Base-by-base conservation (phyloP, 1,140 invertebrate genomes). In the Drosophila littoralis region DNA sequence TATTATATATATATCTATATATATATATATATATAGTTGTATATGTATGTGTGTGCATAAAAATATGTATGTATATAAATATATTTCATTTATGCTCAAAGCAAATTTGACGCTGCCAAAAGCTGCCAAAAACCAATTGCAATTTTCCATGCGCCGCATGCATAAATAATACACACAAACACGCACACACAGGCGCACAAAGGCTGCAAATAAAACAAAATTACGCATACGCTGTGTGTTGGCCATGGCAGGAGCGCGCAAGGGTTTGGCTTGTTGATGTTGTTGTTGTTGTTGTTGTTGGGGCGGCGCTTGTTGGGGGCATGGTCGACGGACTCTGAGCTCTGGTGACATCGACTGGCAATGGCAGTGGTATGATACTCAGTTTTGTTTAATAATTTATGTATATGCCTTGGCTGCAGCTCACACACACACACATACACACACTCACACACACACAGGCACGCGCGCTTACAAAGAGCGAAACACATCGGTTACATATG, bases 321-420 rank as follows among this genome's bases (percentile, higher is more conserved):
- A 46, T 9, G 7, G 6, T 12, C 9, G 17, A 45, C 33, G 12
- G 42, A 63, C 57, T 68, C 63, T 57, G 73, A 68, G 80, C 69
- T 66, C 63, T 79, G 83, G 71, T 83, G 80, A 84, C 82, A 79
- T 78, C 82, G 81, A 88, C 81, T 81, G 81, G 77, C 81, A 83
- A 81, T 83, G 81, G 65, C 76, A 75, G 75, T 79, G 81, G 78
- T 75, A 84, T 84, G 81, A 81, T 81, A 77, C 85, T 85, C 83
- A 86, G 79, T 88, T 85, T 85, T 86, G 68, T 77, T 85, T 76
- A 85, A 85, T 85, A 85, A 85, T 85, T 85, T 85, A 85, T 85
- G 71, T 73, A 68, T 85, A 78, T 86, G 82, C 70, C 81, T 85
- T 85, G 82, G 69, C 81, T 81, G 75, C 75, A 75, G 63, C 81